Evolutionary conservation across 2,113 vertebrate species (phyloP), one percentile per base, ranked within the genome.

Genomic region (Pollimyrus isidori): DNA sequence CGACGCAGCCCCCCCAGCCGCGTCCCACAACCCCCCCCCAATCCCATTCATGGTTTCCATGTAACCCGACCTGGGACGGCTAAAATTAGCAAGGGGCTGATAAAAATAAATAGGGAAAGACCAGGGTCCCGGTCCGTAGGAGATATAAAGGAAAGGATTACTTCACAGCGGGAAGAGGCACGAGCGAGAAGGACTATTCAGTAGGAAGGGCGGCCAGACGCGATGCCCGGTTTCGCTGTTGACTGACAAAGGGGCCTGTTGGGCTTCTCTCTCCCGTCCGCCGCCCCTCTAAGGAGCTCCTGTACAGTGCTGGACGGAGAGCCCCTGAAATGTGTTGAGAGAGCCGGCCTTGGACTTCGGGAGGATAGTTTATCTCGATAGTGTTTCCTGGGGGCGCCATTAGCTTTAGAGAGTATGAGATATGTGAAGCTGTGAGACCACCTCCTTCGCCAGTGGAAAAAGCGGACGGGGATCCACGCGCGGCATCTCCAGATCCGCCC

Each of bases 21-120:
- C n/a, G n/a, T n/a, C n/a, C n/a, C n/a, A n/a, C n/a, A n/a, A n/a
- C n/a, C n/a, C n/a, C n/a, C n/a, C n/a, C n/a, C n/a, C n/a, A n/a
- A n/a, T n/a, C 80, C 80, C 42, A 46, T 83, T 83, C 80, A 26
- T 45, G 87, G 87, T 39, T 45, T 49, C 56, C 56, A 49, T n/a
- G 58, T 73, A 62, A 88, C 58, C 53, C 21, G 58, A 83, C 49
- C 85, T 1, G 23, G 42, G 88, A 30, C 7, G 21, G 35, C 90
- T 91, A 92, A 87, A 92, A 89, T 92, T 93, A 92, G 89, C 82
- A 39, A 87, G 85, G 88, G 56, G 88, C 53, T 88, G 88, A 88
- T 89, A 85, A 88, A 91, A 89, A 91, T 88, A 88, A 90, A 86
- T 90, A 58, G 89, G 88, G 53, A 92, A 88, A 86, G 82, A 89